Evolutionary conservation across 2,888 invertebrate species (phyloP), one percentile per base, ranked within the genome.

Genomic region (Proisotoma minuta): DNA sequence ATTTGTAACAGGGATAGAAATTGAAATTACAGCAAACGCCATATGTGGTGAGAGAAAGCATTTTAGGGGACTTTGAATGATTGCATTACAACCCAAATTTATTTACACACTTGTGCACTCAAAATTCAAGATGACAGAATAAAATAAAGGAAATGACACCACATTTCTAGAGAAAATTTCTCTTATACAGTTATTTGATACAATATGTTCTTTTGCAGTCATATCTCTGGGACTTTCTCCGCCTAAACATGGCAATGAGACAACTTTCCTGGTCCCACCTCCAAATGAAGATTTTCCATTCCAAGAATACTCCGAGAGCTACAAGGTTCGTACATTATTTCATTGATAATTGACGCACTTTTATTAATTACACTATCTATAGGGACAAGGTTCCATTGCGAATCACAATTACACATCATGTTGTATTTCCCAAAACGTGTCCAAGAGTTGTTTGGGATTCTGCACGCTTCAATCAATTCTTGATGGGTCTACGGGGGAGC

Each of bases 401-500:
- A 79, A 79, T 1, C 90, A 91, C 77, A 89, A 91, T 77, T 90
- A 89, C 78, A 89, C 89, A 0, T 86, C 87, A 72, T 91, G 91
- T 77, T 91, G 91, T 74, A 75, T 85, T 4, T 77, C 80, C 2
- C 81, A 83, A 65, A 88, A 88, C 75, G 88, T 91, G 1, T 83
- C 85, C n/a, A 77, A 80, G 10, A 78, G 81, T 49, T 91, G 91
- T 75, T 81, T 88, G 60, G 90, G 89, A 51, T 91, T 90, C 78
- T 91, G 91, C 79, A 88, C 87, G 75, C 85, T 91, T 24, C 87
- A 89, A 75, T 86, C 85, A 59, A 87, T 87, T 64, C 77, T 88
- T 59, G 84, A 86, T 75, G 89, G 89, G 18, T 84, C 82, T 51
- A 89, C 89, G 0, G 88, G 88, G 2, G 88, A 89, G 75, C 88